Evolutionary conservation across 2,797 vertebrate genomes (phyloP), one percentile per base, ranked within the genome.

Genomic region (Melanotaenia trifasciata): DNA sequence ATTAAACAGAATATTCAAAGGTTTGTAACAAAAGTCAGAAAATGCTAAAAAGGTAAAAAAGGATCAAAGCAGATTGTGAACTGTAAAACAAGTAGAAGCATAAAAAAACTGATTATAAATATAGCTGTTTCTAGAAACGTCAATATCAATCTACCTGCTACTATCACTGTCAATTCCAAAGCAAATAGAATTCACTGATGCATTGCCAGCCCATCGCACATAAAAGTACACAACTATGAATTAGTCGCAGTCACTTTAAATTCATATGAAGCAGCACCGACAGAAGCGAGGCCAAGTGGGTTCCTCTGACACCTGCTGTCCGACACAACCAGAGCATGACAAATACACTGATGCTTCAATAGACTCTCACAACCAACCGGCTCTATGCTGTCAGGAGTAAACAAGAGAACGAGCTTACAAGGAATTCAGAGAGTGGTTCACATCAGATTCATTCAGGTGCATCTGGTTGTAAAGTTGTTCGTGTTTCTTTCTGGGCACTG

Each of bases 261-360:
- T 84, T 84, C 85, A 78, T n/a, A 24, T n/a, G 51, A 78, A 81
- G 47, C 28, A 43, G 60, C 16, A 62, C 70, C 72, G 81, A 84
- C 87, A 83, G 67, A 71, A 54, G 81, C 76, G 7, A 47, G 51
- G 78, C 72, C 76, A 32, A 72, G 76, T 10, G 51, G 58, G 56
- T 59, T 82, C 65, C 83, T 78, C 51, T 64, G 88, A 86, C 88
- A 80, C 80, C 82, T 56, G 84, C 89, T 83, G 85, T 85, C 83
- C n/a, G 1, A 80, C 77, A 78, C 81, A 84, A 87, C 73, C 87
- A 67, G 80, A 87, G 80, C 85, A 76, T 79, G 78, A 85, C 84
- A 85, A 81, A 75, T 22, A 84, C 87, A 64, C 73, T 68, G 84
- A 89, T 76, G 76, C 83, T 83, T 86, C 83, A 54, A 84, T 74